Base-by-base conservation (phyloP, 1,140 invertebrate species). In the Panagrolaimus sp. region DNA sequence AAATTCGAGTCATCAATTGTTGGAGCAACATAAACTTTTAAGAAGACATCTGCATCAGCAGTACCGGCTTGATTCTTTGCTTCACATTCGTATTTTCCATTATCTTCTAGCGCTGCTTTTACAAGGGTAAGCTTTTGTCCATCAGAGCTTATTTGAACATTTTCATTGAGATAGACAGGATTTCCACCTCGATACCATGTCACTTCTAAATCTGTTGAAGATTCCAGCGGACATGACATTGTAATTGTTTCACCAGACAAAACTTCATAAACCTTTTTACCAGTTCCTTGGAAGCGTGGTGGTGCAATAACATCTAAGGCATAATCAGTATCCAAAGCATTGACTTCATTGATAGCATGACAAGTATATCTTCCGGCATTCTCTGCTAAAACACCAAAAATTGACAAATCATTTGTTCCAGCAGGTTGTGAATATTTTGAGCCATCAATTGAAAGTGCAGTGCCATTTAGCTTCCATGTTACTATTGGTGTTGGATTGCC, bases 271-370 rank as follows among this genome's bases (percentile, higher is more conserved):
- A 73, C 77, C 16, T 74, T 68, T 14, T 82, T 38, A 16, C 72
- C 77, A 5, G 68, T 63, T 11, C 68, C 63, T 9, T 76, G 73
- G 53, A 86, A 85, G 38, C 68, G 67, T 7, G 85, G 83, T 13
- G 85, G 84, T 11, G 85, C 85, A 66, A 85, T 80, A 9, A 87
- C 85, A 76, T 85, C 83, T 5, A 87, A 74, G 45, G 79, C 68
- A 77, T 85, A 87, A 13, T 84, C 83, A 42, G 84, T 84, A 25
- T 80, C 75, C 31, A 84, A 74, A 68, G 80, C 76, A 5, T 86
- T 87, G n/a, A 86, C 86, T 71, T 85, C 86, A 77, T 88, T 88
- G 8, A 76, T 73, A n/a, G 86, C 87, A 61, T 83, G 66, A 77
- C 87, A 88, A 9, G 84, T 86, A 72, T 87, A 88, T 23, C 74